phyloP scores from a whole-genome alignment of 2,888 invertebrate species.

The Lochmaea capreae region DNA sequence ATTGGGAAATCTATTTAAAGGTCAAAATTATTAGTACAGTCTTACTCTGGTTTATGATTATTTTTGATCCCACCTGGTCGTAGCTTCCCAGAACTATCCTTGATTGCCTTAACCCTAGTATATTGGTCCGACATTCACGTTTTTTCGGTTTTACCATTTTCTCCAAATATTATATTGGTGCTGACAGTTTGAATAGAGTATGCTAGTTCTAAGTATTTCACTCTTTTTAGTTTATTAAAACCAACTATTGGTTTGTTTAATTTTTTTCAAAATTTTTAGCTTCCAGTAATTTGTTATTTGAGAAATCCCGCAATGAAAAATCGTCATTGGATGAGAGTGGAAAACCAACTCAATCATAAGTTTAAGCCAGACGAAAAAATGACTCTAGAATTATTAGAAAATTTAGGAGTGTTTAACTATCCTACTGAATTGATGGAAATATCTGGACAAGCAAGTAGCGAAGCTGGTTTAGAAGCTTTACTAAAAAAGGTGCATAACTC shows the following conservation, averaged over 20 bases:
- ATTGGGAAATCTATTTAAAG: no score
- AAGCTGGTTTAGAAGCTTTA: conserved; percentile 83
- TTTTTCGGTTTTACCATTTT: no score
- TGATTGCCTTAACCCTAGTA: no score
- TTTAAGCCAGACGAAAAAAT: conserved; percentile 77
- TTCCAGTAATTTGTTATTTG: conserved; percentile 83
- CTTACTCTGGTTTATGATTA: no score
- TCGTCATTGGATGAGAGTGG: conserved; percentile 89
- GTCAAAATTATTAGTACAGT: no score
- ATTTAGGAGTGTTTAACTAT: conserved; percentile 79
- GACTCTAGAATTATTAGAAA: conserved; percentile 77
- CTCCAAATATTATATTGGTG: no score
- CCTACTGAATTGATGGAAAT: conserved; percentile 84
- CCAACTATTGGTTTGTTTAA: not conserved
- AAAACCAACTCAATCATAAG: conserved; percentile 78
- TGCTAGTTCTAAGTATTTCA: no score
- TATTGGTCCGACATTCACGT: no score
- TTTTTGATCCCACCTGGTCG: no score
- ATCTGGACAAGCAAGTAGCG: conserved; percentile 89
- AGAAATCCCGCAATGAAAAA: conserved; percentile 81
- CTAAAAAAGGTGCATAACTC: conserved; percentile 74
- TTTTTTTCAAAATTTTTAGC: conserved; percentile 60
- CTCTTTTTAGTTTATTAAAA: no score
- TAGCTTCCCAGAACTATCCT: no score
- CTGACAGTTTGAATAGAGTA: no score